A percentile compares a stretch with the other conserved stretches of the same genome.
phyloP scores from a whole-genome alignment of 1,140 invertebrate species.

The Tetramorium alpestre region DNA sequence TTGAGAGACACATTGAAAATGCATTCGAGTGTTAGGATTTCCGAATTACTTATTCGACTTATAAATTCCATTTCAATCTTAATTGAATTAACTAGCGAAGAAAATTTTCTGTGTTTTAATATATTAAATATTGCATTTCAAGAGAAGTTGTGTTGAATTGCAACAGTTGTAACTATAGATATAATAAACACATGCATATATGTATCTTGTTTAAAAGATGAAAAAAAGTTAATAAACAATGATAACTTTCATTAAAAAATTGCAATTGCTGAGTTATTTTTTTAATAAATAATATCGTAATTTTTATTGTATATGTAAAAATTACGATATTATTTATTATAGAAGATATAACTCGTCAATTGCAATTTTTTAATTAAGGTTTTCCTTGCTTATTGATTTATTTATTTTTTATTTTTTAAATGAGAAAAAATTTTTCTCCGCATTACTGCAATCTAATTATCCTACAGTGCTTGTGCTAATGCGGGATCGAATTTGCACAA shows the following conservation, averaged over 20 bases:
- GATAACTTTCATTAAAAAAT: too few relatives aligned
- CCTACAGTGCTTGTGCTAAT: not conserved
- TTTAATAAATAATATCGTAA: too few relatives aligned
- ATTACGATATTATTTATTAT: not conserved
- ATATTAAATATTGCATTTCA: not conserved
- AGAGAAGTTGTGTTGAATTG: not conserved
- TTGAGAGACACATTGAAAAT: slow-evolving; percentile 1
- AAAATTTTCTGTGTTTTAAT: not conserved
- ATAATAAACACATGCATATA: not conserved
- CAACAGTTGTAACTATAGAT: not conserved
- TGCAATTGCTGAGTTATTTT: too few relatives aligned
- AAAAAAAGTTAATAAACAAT: too few relatives aligned
- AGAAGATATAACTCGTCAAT: not conserved
- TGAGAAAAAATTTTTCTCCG: not conserved
- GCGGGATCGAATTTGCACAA: not conserved
- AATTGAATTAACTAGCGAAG: slow-evolving; percentile 4
- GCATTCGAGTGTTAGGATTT: not conserved
- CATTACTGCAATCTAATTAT: not conserved
- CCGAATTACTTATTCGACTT: slow-evolving; percentile 1
- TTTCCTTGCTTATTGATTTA: not conserved
- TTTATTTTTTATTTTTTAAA: not conserved
- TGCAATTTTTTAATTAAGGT: not conserved
- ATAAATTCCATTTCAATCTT: slow-evolving; percentile 5
- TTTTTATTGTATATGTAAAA: not conserved
- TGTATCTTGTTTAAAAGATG: too few relatives aligned